Percentiles rank a stretch among this genome's conserved stretches.
phyloP scores from a whole-genome alignment of 2,113 vertebrate genomes.

The Rhineura floridana region DNA sequence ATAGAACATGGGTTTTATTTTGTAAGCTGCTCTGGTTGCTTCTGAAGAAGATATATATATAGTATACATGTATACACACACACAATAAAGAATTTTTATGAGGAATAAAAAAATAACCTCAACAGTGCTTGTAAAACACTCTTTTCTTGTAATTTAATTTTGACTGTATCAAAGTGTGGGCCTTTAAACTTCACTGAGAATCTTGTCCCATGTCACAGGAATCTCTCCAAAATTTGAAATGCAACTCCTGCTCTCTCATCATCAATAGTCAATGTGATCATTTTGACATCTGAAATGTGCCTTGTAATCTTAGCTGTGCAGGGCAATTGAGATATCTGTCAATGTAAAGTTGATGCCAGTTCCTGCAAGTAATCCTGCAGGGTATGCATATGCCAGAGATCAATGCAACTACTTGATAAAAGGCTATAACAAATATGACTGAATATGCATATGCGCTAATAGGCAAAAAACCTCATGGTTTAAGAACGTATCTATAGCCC shows the following conservation, averaged over 20 bases:
- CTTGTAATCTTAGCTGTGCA: not conserved
- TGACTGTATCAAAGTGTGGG: not conserved
- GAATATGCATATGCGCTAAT: slow-evolving; percentile 10
- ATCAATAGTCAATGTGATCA: not conserved
- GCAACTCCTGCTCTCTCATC: not conserved
- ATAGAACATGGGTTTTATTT: not conserved
- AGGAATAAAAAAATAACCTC: not conserved
- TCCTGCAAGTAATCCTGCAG: not conserved
- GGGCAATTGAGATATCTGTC: slow-evolving; percentile 4
- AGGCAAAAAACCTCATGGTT: too few species aligned
- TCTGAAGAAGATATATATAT: not conserved
- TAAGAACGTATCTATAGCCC: too few species aligned
- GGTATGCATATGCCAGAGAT: not conserved
- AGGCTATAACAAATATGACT: slow-evolving; percentile 10
- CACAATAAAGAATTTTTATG: not conserved
- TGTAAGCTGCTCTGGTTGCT: not conserved
- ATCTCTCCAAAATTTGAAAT: not conserved
- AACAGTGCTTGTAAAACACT: not conserved
- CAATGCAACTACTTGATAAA: slow-evolving; percentile 9
- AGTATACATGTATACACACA: too few species aligned
- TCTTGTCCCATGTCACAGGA: not conserved
- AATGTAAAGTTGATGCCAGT: not conserved
- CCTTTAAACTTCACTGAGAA: not conserved
- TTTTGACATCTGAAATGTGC: not conserved
- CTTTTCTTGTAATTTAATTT: not conserved